A percentile compares a stretch with the other conserved stretches of the same genome.
Evolutionary conservation across 2,888 invertebrate species (phyloP).

Genomic region (Pseudococcus viburni): DNA sequence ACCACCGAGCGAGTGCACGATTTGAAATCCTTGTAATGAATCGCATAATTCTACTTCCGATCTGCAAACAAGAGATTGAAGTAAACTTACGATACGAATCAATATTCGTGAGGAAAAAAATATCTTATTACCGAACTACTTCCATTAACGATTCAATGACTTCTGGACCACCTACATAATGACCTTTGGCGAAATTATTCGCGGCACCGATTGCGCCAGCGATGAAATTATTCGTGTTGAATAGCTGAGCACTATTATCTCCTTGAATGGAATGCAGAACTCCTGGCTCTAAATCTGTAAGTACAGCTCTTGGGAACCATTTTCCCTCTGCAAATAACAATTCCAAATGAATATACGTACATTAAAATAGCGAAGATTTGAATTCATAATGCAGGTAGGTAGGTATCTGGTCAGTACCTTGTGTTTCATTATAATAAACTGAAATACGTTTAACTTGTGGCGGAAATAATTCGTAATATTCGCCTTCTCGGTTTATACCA

Average conservation of each 20-base stretch:
- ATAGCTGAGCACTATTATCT: constrained; percentile 44
- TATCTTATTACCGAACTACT: constrained; percentile 54
- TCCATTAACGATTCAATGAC: constrained; percentile 55
- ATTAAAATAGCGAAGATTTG: background rate
- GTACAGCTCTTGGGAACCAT: constrained; percentile 55
- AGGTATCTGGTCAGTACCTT: background rate
- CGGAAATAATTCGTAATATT: constrained; percentile 65
- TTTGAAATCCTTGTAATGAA: constrained; percentile 60
- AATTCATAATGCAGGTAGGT: background rate
- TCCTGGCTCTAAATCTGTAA: constrained; percentile 60
- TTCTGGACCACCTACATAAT: constrained; percentile 59
- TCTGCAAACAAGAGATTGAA: background rate
- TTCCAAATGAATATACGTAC: background rate
- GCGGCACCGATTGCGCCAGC: constrained; percentile 56
- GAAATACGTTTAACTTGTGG: constrained; percentile 68
- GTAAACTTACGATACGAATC: background rate
- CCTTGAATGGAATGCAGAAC: constrained; percentile 61
- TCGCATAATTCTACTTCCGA: constrained; percentile 58
- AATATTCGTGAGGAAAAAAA: background rate
- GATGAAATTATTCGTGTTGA: constrained; percentile 61
- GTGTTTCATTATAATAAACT: constrained; percentile 62
- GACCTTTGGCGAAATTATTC: constrained; percentile 64
- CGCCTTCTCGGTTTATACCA: constrained; percentile 67
- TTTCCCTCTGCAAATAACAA: constrained; percentile 64
- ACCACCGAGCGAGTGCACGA: constrained; percentile 54